Conservation (phyloP, 2,797 vertebrate genomes). For the Spheniscus humboldti region DNA sequence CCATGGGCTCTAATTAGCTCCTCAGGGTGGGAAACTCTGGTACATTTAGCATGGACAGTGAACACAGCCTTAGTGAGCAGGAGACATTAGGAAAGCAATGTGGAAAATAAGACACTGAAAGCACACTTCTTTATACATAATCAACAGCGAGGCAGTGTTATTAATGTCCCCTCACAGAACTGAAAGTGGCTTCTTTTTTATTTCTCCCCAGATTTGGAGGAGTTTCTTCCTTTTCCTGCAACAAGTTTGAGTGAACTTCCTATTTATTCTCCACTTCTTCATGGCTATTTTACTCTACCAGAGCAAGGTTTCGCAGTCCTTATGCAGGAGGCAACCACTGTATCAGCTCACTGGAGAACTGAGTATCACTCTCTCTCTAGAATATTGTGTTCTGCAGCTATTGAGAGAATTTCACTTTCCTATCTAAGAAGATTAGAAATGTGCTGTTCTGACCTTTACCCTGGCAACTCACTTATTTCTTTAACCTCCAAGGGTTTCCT, state of each 20-base stretch:
- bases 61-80: not conserved
- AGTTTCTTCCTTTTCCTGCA: not conserved
- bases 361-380: not conserved
- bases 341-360: not conserved
- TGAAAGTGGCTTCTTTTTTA: not conserved
- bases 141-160: not conserved
- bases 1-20: not conserved
- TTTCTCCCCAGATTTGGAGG: not conserved
- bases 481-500: not conserved
- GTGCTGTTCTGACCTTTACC: slow-evolving; percentile 22
- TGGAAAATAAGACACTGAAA: not conserved
- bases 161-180: not conserved
- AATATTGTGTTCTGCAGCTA: slow-evolving; percentile 3
- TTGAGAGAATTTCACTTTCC: slow-evolving; percentile 22
- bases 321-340: not conserved
- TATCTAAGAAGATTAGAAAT: slow-evolving; percentile 12
- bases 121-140: not conserved
- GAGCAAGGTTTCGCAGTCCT: not conserved
- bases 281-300: not conserved
- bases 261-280: not conserved
- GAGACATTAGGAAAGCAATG: not conserved
- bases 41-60: not conserved
- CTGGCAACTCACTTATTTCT: not conserved
- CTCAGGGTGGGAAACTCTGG: not conserved
- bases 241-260: not conserved